These are phyloP conservation scores for Mesorhabditis belari DNA, from an alignment of 2,888 invertebrate genomes.

Conservation along the genomic window DNA sequence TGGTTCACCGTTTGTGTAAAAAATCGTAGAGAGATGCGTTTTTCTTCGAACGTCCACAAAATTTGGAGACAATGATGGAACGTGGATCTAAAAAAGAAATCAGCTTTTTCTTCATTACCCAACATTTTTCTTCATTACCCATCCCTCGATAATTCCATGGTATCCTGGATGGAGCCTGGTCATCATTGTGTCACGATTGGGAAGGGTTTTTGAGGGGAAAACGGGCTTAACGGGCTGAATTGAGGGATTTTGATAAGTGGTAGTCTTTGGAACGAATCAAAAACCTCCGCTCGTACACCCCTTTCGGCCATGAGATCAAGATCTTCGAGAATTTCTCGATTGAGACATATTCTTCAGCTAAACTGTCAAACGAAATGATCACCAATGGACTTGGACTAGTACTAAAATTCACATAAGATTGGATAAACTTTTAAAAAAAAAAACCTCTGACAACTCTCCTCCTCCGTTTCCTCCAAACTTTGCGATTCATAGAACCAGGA, in stretches of 20 bases:
- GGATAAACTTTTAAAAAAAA: no score
- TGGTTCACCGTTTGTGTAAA: no score
- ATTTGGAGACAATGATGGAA: conserved; percentile 32
- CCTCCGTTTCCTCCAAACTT: not conserved
- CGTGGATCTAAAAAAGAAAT: conserved; percentile 33
- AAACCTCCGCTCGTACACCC: conserved; percentile 40
- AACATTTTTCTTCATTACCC: no score
- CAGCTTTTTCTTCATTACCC: no score
- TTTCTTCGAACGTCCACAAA: conserved; percentile 41
- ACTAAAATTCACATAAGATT: conserved; percentile 2
- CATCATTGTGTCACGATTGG: conserved; percentile 52
- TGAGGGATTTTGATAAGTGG: no score
- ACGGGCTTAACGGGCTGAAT: conserved; percentile 41
- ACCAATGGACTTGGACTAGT: conserved; percentile 16
- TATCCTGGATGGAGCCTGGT: conserved; percentile 47
- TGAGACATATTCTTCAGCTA: conserved; percentile 38
- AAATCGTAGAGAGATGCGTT: conserved; percentile 29
- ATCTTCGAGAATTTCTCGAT: conserved; percentile 32
- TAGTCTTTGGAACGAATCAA: no score
- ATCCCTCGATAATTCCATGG: conserved; percentile 36
- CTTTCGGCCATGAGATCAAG: conserved; percentile 39
- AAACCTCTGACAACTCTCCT: not conserved
- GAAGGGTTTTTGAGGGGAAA: conserved; percentile 51
- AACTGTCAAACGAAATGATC: conserved; percentile 39
- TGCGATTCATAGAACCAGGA: not conserved